phyloP scores from a whole-genome alignment of 2,797 vertebrate species.

The Poeciliopsis infans region DNA sequence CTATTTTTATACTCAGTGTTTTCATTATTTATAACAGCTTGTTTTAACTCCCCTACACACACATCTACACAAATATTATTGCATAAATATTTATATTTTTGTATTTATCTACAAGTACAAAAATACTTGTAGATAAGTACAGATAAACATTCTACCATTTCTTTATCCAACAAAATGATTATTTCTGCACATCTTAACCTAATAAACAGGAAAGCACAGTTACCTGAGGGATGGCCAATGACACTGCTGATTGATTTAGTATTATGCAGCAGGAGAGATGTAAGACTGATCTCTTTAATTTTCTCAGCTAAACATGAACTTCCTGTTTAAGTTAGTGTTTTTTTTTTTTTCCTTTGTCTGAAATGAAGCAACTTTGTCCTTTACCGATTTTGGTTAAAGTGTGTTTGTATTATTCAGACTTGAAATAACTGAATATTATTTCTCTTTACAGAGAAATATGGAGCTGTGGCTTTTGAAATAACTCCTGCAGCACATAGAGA shows the following conservation, averaged over 20 bases:
- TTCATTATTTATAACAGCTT: too few species aligned
- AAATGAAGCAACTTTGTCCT: neutral
- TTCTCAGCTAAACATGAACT: neutral
- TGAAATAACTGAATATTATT: constrained; percentile 27
- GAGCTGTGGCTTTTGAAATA: constrained; percentile 44
- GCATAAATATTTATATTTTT: neutral
- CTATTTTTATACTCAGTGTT: too few species aligned
- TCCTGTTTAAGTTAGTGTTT: neutral
- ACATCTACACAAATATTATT: neutral
- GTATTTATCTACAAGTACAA: neutral
- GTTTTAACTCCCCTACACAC: neutral
- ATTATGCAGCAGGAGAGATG: neutral
- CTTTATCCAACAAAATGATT: neutral
- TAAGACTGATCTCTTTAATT: neutral
- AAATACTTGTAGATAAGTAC: too few species aligned
- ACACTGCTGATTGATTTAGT: neutral
- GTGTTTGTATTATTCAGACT: constrained; percentile 26
- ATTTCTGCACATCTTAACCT: neutral
- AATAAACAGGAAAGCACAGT: neutral
- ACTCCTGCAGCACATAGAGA: constrained; percentile 30
- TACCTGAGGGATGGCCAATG: neutral
- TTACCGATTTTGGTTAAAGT: constrained; percentile 11
- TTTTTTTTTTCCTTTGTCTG: neutral
- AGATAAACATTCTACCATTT: neutral
- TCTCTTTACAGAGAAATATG: constrained; percentile 30